Evolutionary conservation across 2,113 vertebrate genomes (phyloP), one percentile per base, ranked within the genome.

Genomic region (Urocynchramus pylzowi): DNA sequence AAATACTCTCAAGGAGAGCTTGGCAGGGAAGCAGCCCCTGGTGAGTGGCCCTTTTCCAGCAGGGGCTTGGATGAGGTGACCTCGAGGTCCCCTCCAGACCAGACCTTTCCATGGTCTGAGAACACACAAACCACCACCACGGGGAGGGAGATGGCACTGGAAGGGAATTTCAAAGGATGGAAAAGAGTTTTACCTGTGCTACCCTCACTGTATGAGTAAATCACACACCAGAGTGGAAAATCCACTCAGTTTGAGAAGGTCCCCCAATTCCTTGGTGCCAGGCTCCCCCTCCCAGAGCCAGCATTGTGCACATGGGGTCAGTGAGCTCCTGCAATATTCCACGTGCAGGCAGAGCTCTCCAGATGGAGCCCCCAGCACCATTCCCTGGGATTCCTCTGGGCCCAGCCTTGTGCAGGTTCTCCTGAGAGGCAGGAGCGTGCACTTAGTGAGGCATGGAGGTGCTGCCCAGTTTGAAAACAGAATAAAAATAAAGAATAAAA

Each of bases 61-160:
- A 64, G 33, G 35, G 45, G 27, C 15, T 3, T 70, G 69, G n/a
- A 26, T 11, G 22, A 31, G 16, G 50, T 11, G 23, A 19, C n/a
- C 14, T 80, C 6, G 3, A 84, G 10, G 21, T 53, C 35, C 56
- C 12, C 23, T 31, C 77, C 60, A 93, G n/a, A 59, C 1, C 23
- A 59, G 23, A 37, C 7, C 59, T 60, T 18, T 17, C 59, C 59
- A 39, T 39, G 59, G n/a, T 17, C 10, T 60, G 56, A 12, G 23
- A 18, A 6, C 26, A 28, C 8, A 26, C 0, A 7, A 30, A 42
- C 3, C 24, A 33, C 16, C 60, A 27, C 35, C 30, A 8, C 0
- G 8, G 31, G 39, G 12, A 61, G 54, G 31, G 28, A 27, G 20
- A 7, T 3, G 26, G 41, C 24, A 44, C 3, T 35, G 47, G 7